phyloP scores from a whole-genome alignment of 2,113 vertebrate species.

The Pteruthius melanotis region DNA sequence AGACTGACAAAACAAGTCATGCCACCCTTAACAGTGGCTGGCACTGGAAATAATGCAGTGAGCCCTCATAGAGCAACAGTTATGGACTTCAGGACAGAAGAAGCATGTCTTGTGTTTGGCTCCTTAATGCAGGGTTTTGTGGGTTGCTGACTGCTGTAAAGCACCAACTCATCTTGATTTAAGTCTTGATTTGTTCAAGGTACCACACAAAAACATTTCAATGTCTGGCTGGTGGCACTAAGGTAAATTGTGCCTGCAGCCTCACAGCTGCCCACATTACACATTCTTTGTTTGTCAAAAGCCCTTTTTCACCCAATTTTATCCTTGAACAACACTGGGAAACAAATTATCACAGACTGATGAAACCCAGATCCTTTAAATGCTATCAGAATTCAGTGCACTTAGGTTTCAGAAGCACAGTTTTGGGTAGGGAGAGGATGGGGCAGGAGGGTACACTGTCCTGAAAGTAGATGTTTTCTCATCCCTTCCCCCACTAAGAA shows the following conservation, averaged over 20 bases:
- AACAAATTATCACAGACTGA: background rate
- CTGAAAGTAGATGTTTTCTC: background rate
- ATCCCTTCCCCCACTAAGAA: fast-evolving
- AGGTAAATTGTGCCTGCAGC: background rate
- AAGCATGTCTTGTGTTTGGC: background rate
- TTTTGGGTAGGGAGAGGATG: background rate
- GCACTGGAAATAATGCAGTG: background rate
- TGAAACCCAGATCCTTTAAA: background rate
- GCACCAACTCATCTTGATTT: background rate
- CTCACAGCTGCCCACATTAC: background rate
- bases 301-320: background rate
- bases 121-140: background rate
- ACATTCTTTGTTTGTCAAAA: background rate
- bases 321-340: background rate
- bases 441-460: background rate
- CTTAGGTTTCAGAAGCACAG: background rate
- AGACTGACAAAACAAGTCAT: background rate
- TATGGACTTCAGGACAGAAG: background rate
- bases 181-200: background rate
- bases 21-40: background rate
- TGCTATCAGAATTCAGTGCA: background rate
- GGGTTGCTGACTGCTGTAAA: background rate
- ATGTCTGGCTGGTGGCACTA: background rate
- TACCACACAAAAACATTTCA: background rate
- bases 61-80: background rate